A percentile compares a stretch with the other conserved stretches of the same genome.
Evolutionary conservation across 2,888 invertebrate genomes (phyloP).

Genomic region (Atrina japonica): DNA sequence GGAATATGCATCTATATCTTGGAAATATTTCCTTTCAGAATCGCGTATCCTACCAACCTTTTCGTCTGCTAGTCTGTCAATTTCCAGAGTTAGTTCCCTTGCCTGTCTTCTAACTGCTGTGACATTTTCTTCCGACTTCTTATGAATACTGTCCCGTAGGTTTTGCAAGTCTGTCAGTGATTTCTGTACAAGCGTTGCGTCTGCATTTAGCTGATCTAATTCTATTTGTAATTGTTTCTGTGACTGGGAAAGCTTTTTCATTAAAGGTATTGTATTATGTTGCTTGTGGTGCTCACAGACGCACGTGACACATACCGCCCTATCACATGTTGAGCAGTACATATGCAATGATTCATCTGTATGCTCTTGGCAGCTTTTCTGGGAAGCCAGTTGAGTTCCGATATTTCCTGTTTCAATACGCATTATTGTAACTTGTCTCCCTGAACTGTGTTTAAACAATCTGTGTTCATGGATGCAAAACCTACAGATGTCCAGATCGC

Average conservation of each 20-base stretch:
- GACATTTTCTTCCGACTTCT: slow-evolving; percentile 52
- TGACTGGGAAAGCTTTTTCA: slow-evolving; percentile 60
- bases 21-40: slow-evolving; percentile 53
- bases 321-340: slow-evolving; percentile 68
- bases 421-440: slow-evolving; percentile 62
- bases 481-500: slow-evolving; percentile 71
- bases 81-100: slow-evolving; percentile 47
- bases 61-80: slow-evolving; percentile 53
- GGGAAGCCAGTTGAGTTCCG: slow-evolving; percentile 53
- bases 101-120: slow-evolving; percentile 54
- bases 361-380: slow-evolving; percentile 57
- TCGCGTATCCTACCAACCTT: slow-evolving; percentile 53
- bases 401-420: slow-evolving; percentile 66
- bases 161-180: slow-evolving; percentile 52
- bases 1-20: slow-evolving; percentile 51
- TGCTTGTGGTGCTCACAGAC: slow-evolving; percentile 65
- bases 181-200: slow-evolving; percentile 50
- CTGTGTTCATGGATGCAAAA: slow-evolving; percentile 74
- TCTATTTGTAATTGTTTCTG: slow-evolving; percentile 62
- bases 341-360: slow-evolving; percentile 65
- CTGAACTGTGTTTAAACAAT: slow-evolving; percentile 60
- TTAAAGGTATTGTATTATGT: slow-evolving; percentile 66
- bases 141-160: slow-evolving; percentile 49
- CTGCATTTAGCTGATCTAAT: slow-evolving; percentile 57
- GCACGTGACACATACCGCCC: slow-evolving; percentile 67